Base-by-base conservation (phyloP, 2,113 vertebrate species). In the Mus spicilegus region DNA sequence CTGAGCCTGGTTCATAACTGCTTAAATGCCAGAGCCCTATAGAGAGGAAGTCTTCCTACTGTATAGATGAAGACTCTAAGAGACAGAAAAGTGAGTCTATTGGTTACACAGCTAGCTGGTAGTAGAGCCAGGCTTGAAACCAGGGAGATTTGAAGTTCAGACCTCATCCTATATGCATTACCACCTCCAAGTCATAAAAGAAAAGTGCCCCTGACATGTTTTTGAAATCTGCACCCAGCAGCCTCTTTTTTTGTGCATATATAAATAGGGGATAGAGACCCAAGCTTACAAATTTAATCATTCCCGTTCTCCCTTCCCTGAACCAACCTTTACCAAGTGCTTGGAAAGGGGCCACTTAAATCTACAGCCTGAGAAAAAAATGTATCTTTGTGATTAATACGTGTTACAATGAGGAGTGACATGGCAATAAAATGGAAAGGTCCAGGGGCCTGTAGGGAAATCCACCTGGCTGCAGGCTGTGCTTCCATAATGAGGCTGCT, bases 361-460 rank as follows among this genome's bases (percentile, higher is more conserved):
- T 97, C 92, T 81, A 51, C 1, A n/a, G 92, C 81, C 96, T 86
- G 87, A 90, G 1, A 69, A 65, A 97, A 97, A 98, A 97, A 96
- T 94, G 94, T 92, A 96, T 97, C 87, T 97, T 97, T 97, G 92
- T 98, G 98, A 98, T 98, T 98, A 98, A 98, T 98, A 98, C 80
- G 84, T 97, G 69, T 96, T 97, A 97, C 98, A 98, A 98, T 92
- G 95, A 97, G 88, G 96, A 98, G 89, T 97, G 98, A 98, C 97
- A 96, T 7, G 65, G 92, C 96, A 98, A 98, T 98, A 98, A 98
- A 98, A 97, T 81, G 11, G 4, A 96, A 97, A 97, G 97, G 95
- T 96, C 95, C 97, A 58, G 86, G 97, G 97, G 91, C 90, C 98
- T 98, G 95, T 95, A 94, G 98, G 98, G 98, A 98, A 98, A 98